Evolutionary conservation across 2,797 vertebrate genomes (phyloP).

Genomic region (Intellagama lesueurii): DNA sequence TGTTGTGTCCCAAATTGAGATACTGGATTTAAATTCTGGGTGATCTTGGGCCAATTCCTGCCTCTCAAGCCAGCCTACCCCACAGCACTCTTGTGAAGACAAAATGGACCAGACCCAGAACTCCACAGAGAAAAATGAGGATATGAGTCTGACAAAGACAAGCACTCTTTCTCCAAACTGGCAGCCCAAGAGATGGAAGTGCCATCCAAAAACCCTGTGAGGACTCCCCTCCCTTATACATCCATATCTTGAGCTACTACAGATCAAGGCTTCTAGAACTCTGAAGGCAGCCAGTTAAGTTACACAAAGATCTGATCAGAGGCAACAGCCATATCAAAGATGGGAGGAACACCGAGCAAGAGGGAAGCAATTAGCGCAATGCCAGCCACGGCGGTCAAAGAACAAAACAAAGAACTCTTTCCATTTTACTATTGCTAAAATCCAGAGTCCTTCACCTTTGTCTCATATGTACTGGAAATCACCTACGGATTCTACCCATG

Average conservation of each 20-base stretch:
- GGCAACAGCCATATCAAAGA: not conserved
- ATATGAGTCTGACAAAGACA: not conserved
- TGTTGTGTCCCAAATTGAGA: not conserved
- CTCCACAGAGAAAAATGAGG: not conserved
- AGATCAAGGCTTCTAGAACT: not conserved
- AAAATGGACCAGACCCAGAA: not conserved
- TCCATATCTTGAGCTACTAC: not conserved
- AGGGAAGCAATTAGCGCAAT: not conserved
- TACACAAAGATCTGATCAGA: not conserved
- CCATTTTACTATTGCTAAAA: not conserved
- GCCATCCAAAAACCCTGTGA: no score
- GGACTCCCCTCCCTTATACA: no score
- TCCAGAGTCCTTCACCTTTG: not conserved
- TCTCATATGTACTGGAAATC: not conserved
- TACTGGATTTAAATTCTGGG: not conserved
- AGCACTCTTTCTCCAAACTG: not conserved
- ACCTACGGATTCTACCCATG: not conserved
- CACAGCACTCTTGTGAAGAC: not conserved
- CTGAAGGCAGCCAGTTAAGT: not conserved
- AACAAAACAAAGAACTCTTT: not conserved
- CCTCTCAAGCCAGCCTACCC: not conserved
- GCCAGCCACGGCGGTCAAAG: not conserved
- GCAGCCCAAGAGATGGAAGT: no score
- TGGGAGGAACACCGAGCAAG: not conserved
- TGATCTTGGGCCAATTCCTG: not conserved